A percentile compares a stretch with the other conserved stretches of the same genome.
Conservation (phyloP, 1,140 invertebrate genomes). For the Drosophila arawakana region DNA sequence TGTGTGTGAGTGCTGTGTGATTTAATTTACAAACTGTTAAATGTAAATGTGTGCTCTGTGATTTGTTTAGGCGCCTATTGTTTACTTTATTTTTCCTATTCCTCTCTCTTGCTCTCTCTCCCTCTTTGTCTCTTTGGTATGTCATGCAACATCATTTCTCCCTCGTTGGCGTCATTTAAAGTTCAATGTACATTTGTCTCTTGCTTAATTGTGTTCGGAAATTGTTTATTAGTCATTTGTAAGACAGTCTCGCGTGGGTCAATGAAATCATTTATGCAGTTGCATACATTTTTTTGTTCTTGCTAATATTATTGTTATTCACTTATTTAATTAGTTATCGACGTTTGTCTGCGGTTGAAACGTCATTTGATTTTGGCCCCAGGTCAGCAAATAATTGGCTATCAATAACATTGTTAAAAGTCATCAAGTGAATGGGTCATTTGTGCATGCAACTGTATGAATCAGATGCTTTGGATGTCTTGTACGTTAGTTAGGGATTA, state of each 20-base stretch:
- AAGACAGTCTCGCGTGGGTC: slow-evolving; percentile 60
- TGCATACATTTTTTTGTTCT: slow-evolving; percentile 44
- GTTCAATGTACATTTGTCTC: slow-evolving; percentile 75
- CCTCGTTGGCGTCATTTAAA: slow-evolving; percentile 37
- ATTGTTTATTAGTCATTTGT: slow-evolving; percentile 74
- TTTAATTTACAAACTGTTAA: slow-evolving; percentile 61
- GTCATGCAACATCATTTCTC: slow-evolving; percentile 40
- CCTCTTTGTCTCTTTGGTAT: background rate
- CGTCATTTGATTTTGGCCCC: slow-evolving; percentile 63
- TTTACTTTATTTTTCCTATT: slow-evolving; percentile 18
- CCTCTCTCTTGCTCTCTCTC: background rate
- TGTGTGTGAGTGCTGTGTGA: slow-evolving; percentile 40
- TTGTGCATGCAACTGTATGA: slow-evolving; percentile 28
- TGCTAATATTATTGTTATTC: slow-evolving; percentile 28
- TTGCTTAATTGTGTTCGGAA: slow-evolving; percentile 72
- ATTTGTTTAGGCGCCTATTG: slow-evolving; percentile 52
- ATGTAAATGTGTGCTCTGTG: slow-evolving; percentile 58
- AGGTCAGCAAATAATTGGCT: slow-evolving; percentile 54
- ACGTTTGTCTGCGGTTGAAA: slow-evolving; percentile 36
- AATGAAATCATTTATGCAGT: slow-evolving; percentile 75
- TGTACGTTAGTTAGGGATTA: slow-evolving; percentile 27
- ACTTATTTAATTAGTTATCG: slow-evolving; percentile 35
- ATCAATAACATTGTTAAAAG: slow-evolving; percentile 12
- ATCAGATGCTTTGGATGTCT: background rate
- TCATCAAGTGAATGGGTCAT: slow-evolving; percentile 14